These are phyloP conservation scores for Sciaenops ocellatus DNA, from an alignment of 2,797 vertebrate species.

Conservation along the genomic window DNA sequence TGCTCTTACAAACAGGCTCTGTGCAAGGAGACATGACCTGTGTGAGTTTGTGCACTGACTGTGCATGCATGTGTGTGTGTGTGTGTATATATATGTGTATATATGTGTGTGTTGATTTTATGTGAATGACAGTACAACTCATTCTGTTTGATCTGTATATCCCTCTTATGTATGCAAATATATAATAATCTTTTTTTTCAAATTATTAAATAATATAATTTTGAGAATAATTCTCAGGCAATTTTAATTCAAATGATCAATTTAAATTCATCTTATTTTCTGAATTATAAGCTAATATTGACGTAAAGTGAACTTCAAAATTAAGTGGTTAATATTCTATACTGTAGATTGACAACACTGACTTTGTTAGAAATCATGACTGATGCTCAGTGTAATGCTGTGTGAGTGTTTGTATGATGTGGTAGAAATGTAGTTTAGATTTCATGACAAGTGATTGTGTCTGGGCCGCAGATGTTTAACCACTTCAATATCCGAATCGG, in stretches of 20 bases:
- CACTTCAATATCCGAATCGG: conserved; percentile 29
- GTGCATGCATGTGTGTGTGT: conserved; percentile 21
- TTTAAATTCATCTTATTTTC: not conserved
- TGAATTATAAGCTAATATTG: not conserved
- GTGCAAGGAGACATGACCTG: conserved; percentile 73
- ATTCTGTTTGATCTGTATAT: conserved; percentile 14
- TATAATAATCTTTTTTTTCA: not conserved
- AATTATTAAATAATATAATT: not conserved
- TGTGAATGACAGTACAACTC: conserved; percentile 25
- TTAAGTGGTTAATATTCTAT: conserved; percentile 7
- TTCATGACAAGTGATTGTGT: conserved; percentile 67
- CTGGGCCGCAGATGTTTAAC: conserved; percentile 71
- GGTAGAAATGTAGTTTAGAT: conserved; percentile 65
- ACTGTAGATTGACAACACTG: conserved; percentile 14
- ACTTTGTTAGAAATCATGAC: conserved; percentile 34
- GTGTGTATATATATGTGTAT: not conserved
- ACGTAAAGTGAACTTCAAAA: not conserved
- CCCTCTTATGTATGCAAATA: conserved; percentile 2
- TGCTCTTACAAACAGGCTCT: conserved; percentile 77
- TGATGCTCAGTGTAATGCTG: conserved; percentile 49
- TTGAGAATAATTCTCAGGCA: not conserved
- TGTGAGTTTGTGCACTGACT: conserved; percentile 38
- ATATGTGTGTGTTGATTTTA: conserved; percentile 15
- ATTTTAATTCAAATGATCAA: not conserved
- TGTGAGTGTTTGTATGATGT: conserved; percentile 60